A percentile compares a stretch with the other conserved stretches of the same genome.
Evolutionary conservation across 2,797 vertebrate species (phyloP).

Genomic region (Nannoperca australis): DNA sequence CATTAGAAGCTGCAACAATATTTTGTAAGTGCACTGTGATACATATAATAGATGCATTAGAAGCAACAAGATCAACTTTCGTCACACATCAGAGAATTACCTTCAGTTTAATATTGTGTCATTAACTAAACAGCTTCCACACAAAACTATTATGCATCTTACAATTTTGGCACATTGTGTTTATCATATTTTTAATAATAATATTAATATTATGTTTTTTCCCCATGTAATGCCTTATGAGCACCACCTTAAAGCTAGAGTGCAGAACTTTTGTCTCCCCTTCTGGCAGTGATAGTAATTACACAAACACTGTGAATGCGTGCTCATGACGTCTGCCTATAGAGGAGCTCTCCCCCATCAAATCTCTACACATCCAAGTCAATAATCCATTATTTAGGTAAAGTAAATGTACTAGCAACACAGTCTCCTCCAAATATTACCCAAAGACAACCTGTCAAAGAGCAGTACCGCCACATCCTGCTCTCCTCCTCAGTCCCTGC

Average conservation of each 20-base stretch:
- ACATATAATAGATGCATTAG: conserved; percentile 50
- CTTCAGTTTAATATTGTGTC: conserved; percentile 34
- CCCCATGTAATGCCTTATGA: conserved; percentile 47
- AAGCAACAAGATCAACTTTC: conserved; percentile 32
- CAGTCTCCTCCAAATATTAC: no score
- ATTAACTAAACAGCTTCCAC: conserved; percentile 51
- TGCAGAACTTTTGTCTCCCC: no score
- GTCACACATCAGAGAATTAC: conserved; percentile 43
- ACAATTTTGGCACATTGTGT: conserved; percentile 47
- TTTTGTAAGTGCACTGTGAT: conserved; percentile 32
- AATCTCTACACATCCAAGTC: no score
- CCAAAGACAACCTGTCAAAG: no score
- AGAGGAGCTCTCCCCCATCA: no score
- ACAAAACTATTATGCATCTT: conserved; percentile 32
- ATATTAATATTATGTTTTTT: conserved; percentile 50
- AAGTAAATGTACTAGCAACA: no score
- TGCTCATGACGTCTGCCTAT: no score
- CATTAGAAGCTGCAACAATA: conserved; percentile 1
- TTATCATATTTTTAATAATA: conserved; percentile 31
- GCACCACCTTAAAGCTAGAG: neutral
- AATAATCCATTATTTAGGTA: no score
- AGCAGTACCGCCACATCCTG: no score
- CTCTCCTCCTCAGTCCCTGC: no score
- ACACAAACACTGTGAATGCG: no score
- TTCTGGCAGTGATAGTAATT: no score